These are phyloP conservation scores for Oncorhynchus keta DNA, from an alignment of 2,113 vertebrate species.

Conservation along the genomic window DNA sequence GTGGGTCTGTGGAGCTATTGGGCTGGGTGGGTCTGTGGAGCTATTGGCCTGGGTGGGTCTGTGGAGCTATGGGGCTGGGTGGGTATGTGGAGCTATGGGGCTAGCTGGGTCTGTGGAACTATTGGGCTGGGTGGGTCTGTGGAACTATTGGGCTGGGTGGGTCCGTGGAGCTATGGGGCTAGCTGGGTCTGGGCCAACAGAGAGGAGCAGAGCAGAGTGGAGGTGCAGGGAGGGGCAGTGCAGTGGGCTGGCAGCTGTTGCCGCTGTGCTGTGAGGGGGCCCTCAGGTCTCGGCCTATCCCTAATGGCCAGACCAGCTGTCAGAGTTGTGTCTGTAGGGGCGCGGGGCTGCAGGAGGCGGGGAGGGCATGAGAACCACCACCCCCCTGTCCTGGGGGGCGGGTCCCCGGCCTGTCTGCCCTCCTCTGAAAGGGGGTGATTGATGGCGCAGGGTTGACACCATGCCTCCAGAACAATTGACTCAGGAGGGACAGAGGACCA, in stretches of 20 bases:
- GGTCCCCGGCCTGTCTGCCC: constrained; percentile 78
- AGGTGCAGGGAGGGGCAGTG: constrained; percentile 23
- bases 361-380: constrained; percentile 82
- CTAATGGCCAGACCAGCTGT: constrained; percentile 83
- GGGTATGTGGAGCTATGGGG: constrained; percentile 5
- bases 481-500: constrained; percentile 73
- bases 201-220: neutral
- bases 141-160: too few relatives aligned
- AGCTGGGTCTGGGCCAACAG: neutral
- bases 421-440: constrained; percentile 80
- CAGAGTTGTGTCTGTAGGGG: constrained; percentile 75
- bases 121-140: constrained; percentile 22
- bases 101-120: constrained; percentile 22
- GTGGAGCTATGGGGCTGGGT: neutral
- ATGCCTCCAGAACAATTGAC: constrained; percentile 78
- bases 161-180: constrained; percentile 22
- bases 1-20: constrained; percentile 17
- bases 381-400: constrained; percentile 77
- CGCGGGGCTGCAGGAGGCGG: constrained; percentile 71
- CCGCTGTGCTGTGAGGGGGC: constrained; percentile 66
- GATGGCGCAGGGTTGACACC: constrained; percentile 79
- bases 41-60: constrained; percentile 20
- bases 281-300: constrained; percentile 70
- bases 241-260: constrained; percentile 79
- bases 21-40: constrained; percentile 23